Evolutionary conservation across 1,140 invertebrate species (phyloP).

Genomic region (Brachionus rotundiformis): DNA sequence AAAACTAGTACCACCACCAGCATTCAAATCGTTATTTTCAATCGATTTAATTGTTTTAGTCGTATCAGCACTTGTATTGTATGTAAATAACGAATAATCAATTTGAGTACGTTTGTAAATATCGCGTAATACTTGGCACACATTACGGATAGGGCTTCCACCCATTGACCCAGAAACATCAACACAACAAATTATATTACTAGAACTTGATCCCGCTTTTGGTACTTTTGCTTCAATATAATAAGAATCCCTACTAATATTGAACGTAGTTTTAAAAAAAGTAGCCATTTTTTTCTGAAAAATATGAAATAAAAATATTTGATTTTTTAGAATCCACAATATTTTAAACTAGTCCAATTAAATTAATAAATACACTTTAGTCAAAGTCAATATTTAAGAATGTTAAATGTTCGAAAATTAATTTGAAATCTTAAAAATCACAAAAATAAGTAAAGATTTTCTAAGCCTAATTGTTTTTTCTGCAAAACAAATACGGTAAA

Average conservation of each 20-base stretch:
- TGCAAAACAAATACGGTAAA: background rate
- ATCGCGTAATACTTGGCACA: constrained; percentile 19
- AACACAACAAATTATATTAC: constrained; percentile 23
- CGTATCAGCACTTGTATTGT: constrained; percentile 9
- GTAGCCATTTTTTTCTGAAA: constrained; percentile 18
- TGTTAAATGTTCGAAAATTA: background rate
- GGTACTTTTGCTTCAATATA: constrained; percentile 20
- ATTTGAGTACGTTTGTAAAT: constrained; percentile 26
- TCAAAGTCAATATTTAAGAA: background rate
- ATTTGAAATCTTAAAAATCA: background rate
- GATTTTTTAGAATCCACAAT: background rate
- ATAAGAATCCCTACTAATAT: background rate
- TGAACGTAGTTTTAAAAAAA: constrained; percentile 19
- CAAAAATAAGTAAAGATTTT: too few species aligned
- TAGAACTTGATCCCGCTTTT: background rate
- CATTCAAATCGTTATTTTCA: background rate
- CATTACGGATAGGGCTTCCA: constrained; percentile 31
- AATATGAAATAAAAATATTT: background rate
- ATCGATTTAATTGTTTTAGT: background rate
- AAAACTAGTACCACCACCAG: constrained; percentile 17
- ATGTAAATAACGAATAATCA: constrained; percentile 26
- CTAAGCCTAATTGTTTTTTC: too few species aligned
- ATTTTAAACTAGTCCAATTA: background rate
- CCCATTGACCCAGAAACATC: constrained; percentile 17
- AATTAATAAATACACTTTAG: background rate